These are phyloP conservation scores for Macrochelys suwanniensis DNA, from an alignment of 2,797 vertebrate genomes.

Conservation along the genomic window DNA sequence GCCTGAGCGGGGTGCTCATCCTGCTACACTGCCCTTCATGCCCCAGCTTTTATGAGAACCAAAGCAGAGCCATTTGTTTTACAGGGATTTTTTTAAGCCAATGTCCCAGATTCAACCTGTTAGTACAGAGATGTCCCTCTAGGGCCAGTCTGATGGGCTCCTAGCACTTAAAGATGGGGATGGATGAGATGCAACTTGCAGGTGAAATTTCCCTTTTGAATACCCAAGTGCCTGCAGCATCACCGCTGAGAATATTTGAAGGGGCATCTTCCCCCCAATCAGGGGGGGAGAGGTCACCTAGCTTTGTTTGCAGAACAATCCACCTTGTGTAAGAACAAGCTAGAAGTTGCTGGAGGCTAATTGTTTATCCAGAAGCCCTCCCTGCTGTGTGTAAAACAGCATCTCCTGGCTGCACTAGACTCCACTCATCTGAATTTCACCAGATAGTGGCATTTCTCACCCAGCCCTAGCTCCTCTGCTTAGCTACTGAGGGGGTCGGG, in stretches of 20 bases:
- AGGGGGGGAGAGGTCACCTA: rapidly evolving
- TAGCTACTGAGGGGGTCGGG: neutral
- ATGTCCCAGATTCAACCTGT: neutral
- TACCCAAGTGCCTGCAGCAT: neutral
- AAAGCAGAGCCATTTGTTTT: neutral
- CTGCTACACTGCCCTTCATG: neutral
- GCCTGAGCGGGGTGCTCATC: no score
- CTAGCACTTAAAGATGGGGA: neutral
- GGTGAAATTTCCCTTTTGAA: neutral
- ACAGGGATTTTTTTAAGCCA: neutral
- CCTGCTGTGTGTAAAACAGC: no score
- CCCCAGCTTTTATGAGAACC: no score
- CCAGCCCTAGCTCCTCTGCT: neutral
- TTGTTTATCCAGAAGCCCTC: neutral
- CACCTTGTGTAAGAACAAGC: neutral
- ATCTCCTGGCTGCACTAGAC: neutral
- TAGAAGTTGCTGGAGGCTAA: neutral
- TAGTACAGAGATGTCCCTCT: neutral
- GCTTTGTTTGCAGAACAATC: neutral
- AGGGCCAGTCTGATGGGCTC: neutral
- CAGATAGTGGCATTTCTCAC: neutral
- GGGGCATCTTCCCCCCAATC: neutral
- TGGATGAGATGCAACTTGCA: neutral
- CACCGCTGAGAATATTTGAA: neutral
- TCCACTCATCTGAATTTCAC: neutral